Conservation (phyloP, 2,888 invertebrate genomes). For the Hymenopus coronatus region DNA sequence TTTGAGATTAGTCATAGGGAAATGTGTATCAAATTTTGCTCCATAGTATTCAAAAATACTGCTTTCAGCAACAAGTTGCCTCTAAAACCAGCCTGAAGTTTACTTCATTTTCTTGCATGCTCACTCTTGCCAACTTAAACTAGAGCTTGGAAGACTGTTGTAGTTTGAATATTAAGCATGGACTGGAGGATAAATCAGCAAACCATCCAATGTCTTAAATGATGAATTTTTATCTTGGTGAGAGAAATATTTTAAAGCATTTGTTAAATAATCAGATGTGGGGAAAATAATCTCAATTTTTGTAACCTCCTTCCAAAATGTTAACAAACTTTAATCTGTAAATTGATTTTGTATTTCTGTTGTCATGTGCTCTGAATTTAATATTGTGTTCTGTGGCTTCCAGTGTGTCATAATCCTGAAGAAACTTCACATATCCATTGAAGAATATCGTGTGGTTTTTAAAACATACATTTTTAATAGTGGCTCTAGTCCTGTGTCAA, state of each 20-base stretch:
- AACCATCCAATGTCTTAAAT: background rate
- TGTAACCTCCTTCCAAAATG: background rate
- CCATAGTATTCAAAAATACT: too few species aligned
- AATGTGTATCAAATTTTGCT: too few species aligned
- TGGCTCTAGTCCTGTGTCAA: background rate
- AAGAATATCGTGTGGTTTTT: background rate
- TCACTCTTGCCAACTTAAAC: too few species aligned
- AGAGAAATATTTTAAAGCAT: background rate
- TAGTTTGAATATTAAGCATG: background rate
- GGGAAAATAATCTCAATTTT: background rate
- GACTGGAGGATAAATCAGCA: background rate
- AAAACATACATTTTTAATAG: background rate
- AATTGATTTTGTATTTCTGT: background rate
- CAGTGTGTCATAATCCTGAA: background rate
- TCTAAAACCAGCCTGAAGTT: too few species aligned
- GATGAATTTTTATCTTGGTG: background rate
- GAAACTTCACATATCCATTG: background rate
- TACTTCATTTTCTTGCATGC: too few species aligned
- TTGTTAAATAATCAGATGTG: background rate
- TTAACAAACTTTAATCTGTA: background rate
- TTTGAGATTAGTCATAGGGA: too few species aligned
- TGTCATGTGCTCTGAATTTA: background rate
- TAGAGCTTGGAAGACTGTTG: too few species aligned
- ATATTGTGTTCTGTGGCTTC: background rate
- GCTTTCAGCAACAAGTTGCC: too few species aligned